Evolutionary conservation across 2,888 invertebrate genomes (phyloP).

Genomic region (Platypus cylindrus): DNA sequence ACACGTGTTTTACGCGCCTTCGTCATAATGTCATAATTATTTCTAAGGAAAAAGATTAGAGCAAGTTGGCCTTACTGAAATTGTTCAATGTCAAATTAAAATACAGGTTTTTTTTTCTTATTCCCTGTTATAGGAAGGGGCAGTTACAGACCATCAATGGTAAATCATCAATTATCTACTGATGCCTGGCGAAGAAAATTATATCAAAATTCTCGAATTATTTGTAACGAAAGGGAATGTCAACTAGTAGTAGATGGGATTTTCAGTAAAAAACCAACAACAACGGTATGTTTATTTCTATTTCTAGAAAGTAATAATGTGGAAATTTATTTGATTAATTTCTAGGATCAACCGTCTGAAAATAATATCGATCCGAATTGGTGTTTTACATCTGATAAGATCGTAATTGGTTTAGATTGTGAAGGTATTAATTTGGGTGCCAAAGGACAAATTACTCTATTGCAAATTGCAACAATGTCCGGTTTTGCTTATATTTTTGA

Average conservation of each 20-base stretch:
- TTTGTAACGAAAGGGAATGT: constrained; percentile 68
- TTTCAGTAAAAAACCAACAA: constrained; percentile 7
- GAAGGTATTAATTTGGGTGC: constrained; percentile 87
- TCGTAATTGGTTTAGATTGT: constrained; percentile 75
- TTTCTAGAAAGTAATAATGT: background rate
- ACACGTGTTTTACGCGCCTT: too few species aligned
- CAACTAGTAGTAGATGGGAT: constrained; percentile 42
- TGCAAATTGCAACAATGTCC: constrained; percentile 71
- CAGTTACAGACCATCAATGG: constrained; percentile 36
- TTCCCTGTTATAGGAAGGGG: constrained; percentile 38
- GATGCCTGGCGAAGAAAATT: constrained; percentile 74
- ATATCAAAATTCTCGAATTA: constrained; percentile 68
- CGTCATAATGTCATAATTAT: too few species aligned
- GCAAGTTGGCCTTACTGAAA: too few species aligned
- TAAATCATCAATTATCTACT: constrained; percentile 31
- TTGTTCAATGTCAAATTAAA: background rate
- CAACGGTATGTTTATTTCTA: constrained; percentile 2
- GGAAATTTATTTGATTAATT: background rate
- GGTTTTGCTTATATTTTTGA: constrained; percentile 83
- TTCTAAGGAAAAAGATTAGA: too few species aligned
- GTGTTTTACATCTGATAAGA: constrained; percentile 35
- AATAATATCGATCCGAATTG: constrained; percentile 20
- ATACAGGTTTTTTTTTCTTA: background rate
- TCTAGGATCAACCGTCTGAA: constrained; percentile 2
- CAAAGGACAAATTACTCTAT: constrained; percentile 76